Conservation (phyloP, 2,113 vertebrate genomes). For the Apistogramma diplotaenia region DNA sequence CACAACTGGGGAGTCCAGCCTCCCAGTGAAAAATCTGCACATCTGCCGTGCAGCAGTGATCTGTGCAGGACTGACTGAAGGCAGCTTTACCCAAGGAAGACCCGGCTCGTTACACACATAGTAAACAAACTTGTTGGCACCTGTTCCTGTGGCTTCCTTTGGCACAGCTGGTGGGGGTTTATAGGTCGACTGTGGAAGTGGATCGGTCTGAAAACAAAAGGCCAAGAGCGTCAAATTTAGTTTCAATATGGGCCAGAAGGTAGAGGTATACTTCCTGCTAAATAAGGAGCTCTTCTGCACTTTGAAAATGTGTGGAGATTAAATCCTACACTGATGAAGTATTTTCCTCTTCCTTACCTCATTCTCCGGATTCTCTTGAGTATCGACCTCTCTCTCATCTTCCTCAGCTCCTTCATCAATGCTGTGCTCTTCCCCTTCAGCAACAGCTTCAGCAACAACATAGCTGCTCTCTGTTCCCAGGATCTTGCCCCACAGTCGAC, state of each 20-base stretch:
- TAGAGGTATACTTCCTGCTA: too few relatives aligned
- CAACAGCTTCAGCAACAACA: conserved; percentile 88
- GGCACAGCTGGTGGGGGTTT: conserved; percentile 80
- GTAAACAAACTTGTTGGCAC: conserved; percentile 89
- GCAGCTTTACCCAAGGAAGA: conserved; percentile 86
- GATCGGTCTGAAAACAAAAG: conserved; percentile 59
- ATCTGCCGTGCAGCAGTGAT: conserved; percentile 85
- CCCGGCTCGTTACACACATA: conserved; percentile 92
- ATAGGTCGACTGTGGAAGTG: conserved; percentile 79
- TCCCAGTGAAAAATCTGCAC: conserved; percentile 88
- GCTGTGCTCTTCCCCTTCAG: conserved; percentile 81
- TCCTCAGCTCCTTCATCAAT: conserved; percentile 62
- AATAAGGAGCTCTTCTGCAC: too few relatives aligned
- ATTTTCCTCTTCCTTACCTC: conserved; percentile 33
- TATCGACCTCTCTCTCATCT: conserved; percentile 47
- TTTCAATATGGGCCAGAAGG: background rate
- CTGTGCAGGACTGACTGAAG: conserved; percentile 86
- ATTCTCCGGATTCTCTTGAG: conserved; percentile 3
- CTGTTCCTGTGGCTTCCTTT: conserved; percentile 82
- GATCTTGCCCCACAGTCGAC: conserved; percentile 95
- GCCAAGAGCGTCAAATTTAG: background rate
- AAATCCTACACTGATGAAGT: background rate
- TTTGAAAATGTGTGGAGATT: too few relatives aligned
- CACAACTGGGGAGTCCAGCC: conserved; percentile 80
- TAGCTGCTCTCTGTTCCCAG: conserved; percentile 86